Base-by-base conservation (phyloP, 2,888 invertebrate species). In the Amphiduros pacificus region DNA sequence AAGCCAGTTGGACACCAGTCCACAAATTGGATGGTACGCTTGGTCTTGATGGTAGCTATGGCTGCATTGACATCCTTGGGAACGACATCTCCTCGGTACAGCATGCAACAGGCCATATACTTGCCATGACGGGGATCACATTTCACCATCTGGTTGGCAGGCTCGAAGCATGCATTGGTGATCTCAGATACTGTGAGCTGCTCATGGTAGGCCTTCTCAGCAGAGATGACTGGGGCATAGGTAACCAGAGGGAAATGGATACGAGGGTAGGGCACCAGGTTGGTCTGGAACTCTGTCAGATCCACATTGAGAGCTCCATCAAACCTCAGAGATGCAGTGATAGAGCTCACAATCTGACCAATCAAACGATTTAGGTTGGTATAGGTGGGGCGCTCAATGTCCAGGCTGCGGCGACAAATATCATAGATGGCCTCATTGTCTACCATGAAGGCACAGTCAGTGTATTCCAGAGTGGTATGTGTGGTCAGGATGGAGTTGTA, bases 301-400 rank as follows among this genome's bases (percentile, higher is more conserved):
- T 44, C 44, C 5, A 44, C 44, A 17, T 44, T 44, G 20, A 44
- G n/a, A n/a, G 44, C 44, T 44, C 44, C 44, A 44, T 44, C 44
- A 44, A 44, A 44, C 22, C 44, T 44, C 20, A 44, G 44, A 44
- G 44, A 44, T 44, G 44, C 44, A 5, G 44, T 44, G 44, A 44
- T 44, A 11, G 44, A 44, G 22, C 44, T 44, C 6, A 44, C 44
- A 44, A 44, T 44, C n/a, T 58, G 57, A 28, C 60, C 56, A 14
- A 61, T 58, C 4, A 60, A 32, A 17, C 95, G 87, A 85, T 96
- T 96, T 80, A 96, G 85, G 79, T 92, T 92, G 32, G 89, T 93
- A 79, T 92, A 92, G 74, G 91, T 88, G 0, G 93, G 93, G 55
- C 92, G 85, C 74, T 90, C 93, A 63, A 94, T 91, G 70, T 90